Evolutionary conservation across 2,113 vertebrate species (phyloP), one percentile per base, ranked within the genome.

Genomic region (Montifringilla adamsi): DNA sequence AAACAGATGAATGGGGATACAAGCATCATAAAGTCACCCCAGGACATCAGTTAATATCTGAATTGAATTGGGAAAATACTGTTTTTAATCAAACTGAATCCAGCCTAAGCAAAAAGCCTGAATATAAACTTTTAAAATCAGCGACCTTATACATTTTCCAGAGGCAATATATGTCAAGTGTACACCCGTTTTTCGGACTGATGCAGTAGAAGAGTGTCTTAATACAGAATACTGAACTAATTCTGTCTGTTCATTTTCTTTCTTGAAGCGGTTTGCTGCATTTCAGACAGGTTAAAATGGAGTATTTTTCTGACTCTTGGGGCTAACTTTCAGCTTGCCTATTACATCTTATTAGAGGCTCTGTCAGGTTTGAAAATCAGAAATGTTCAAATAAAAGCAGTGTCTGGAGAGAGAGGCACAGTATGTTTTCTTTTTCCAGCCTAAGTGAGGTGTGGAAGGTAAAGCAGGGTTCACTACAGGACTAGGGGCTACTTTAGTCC

Each of bases 201-300:
- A 39, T 66, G 20, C 13, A 35, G 6, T 3, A 49, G 31, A 53
- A 60, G 3, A 60, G 3, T 56, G 18, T 79, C 84, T 86, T 59
- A 73, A 59, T 18, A 41, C 18, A 58, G 66, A 93, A 64, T 59
- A 33, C 50, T 55, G 63, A 35, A 53, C 50, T 87, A 59, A 35
- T 94, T 85, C 53, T 72, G 10, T 64, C 84, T 76, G 28, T 66
- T 91, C 62, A 0, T 84, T 95, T 87, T 85, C 67, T 76, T 66
- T 76, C 58, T 90, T 77, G 50, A 49, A 89, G 47, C 53, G 55
- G 67, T 93, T 95, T 96, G 72, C 89, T 94, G 74, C 73, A 68
- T 95, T 96, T 96, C 92, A 95, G 87, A 85, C 74, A 89, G 94
- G 84, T 94, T 94, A 75, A 88, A 91, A 84, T 82, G 20, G 64